Conservation (phyloP, 2,113 vertebrate genomes). For the Phyllostomus discolor region DNA sequence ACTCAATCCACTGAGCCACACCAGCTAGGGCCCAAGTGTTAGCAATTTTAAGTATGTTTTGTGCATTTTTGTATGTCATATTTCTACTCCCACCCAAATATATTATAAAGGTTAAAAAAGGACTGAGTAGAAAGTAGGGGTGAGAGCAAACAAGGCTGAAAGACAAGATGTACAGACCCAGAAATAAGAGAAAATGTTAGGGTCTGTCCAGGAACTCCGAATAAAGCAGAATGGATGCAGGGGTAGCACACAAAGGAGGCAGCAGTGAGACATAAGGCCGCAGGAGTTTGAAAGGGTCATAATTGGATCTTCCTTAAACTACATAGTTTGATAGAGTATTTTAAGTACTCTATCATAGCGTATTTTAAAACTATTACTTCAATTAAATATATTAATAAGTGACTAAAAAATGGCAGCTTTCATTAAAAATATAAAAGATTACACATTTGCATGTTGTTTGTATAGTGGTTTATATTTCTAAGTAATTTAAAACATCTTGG, state of each 20-base stretch:
- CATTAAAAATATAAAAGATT: background rate
- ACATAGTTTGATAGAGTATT: background rate
- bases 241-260: background rate
- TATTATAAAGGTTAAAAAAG: background rate
- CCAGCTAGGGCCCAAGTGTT: background rate
- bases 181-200: background rate
- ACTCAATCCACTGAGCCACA: too few relatives aligned
- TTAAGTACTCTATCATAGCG: background rate
- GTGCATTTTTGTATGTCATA: background rate
- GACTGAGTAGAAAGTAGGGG: background rate
- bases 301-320: background rate
- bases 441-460: background rate
- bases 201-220: background rate
- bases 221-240: background rate
- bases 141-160: background rate
- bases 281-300: background rate
- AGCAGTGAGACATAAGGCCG: background rate
- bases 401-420: background rate
- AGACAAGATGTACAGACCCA: background rate
- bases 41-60: background rate
- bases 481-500: background rate
- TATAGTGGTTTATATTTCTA: background rate
- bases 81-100: background rate
- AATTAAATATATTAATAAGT: background rate
- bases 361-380: background rate